Base-by-base conservation (phyloP, 1,140 invertebrate species). In the Brachionus paranguensis region DNA sequence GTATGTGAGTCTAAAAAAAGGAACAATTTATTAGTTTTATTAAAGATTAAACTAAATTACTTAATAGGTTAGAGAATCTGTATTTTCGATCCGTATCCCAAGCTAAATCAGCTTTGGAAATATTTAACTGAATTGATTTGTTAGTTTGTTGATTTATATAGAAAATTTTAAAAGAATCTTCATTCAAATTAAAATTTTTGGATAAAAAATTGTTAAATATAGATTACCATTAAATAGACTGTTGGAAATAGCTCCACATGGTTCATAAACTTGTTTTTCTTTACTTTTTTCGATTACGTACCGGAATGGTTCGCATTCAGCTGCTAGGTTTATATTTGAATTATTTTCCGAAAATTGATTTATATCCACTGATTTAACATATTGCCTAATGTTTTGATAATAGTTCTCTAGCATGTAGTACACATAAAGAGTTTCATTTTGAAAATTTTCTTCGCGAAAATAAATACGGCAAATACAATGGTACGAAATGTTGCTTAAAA, bases 241-340 rank as follows among this genome's bases (percentile, higher is more conserved):
- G 91, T 99, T 99, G 1, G 97, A 97, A 85, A 99, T 99, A 10
- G 97, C 96, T 24, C 97, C 97, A 91, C 97, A 99, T 0, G 97
- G 97, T 17, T 95, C 96, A 86, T 87, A 87, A 27, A 84, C 85
- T 24, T 14, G 0, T n/a, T 29, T 50, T 76, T 27, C 12, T 5
- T 76, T 14, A 50, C 72, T 68, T 8, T 85, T 84, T 60, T 87
- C 87, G 12, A 84, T 55, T 84, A 12, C 11, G 11, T 79, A 50
- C 11, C 95, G 88, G 68, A 91, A 91, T 0, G 87, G 86, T 29
- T 88, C 87, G 85, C 89, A 90, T 84, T 90, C 89, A 60, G 55
- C 47, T 29, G 85, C 87, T 27, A 88, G 85, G 43, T 85, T 84
- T 33, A 76, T 78, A 17, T 41, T 60, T 6, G 87, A 84, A 2